phyloP scores from a whole-genome alignment of 2,797 vertebrate species.

The Bradypus variegatus region DNA sequence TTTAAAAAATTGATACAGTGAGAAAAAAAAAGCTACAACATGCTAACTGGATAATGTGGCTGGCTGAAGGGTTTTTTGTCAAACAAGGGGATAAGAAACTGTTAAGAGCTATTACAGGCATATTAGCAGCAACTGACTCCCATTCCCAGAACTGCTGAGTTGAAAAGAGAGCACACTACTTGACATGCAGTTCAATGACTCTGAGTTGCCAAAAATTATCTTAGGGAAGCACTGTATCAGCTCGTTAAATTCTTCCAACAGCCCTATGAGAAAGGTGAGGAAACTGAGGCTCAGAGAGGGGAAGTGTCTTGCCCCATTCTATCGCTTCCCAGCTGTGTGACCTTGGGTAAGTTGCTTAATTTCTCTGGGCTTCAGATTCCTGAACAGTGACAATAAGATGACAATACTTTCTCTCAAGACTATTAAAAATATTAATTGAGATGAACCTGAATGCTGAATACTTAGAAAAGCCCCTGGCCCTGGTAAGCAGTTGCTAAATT shows the following conservation, averaged over 20 bases:
- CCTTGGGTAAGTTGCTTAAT: neutral
- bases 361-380: neutral
- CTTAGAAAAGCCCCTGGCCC: neutral
- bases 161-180: neutral
- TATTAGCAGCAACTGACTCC: neutral
- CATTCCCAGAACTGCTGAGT: neutral
- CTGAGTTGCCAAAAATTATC: neutral
- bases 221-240: neutral
- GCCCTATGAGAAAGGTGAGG: too few species aligned
- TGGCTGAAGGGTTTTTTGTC: neutral
- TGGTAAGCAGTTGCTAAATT: neutral
- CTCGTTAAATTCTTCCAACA: neutral
- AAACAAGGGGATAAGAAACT: neutral
- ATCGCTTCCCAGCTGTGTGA: neutral
- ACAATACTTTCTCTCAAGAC: neutral
- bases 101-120: neutral
- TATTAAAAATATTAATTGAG: neutral
- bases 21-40: neutral
- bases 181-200: neutral
- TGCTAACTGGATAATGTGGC: neutral
- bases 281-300: neutral
- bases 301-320: rapidly evolving
- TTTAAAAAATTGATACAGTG: neutral
- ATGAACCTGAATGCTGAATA: neutral
- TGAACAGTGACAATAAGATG: neutral